Conservation (phyloP, 2,888 invertebrate species). For the Papilio demoleus region DNA sequence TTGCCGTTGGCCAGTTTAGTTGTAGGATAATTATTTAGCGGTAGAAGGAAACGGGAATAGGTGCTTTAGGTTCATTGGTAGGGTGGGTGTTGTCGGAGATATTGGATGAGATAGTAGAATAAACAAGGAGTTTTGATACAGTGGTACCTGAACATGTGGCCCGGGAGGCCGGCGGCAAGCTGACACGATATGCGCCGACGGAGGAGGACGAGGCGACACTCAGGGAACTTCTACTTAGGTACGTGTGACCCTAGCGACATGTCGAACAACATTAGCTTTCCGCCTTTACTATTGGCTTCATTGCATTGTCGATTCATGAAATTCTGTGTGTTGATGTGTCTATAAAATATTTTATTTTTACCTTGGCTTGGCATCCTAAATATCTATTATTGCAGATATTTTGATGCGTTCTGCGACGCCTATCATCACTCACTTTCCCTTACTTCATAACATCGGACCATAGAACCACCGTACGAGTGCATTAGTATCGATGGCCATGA, state of each 20-base stretch:
- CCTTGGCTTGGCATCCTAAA: constrained; percentile 77
- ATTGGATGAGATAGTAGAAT: constrained; percentile 53
- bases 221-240: constrained; percentile 97
- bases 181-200: constrained; percentile 92
- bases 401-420: constrained; percentile 66
- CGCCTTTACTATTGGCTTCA: constrained; percentile 76
- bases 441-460: constrained; percentile 63
- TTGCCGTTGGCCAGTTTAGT: not conserved
- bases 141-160: constrained; percentile 82
- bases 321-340: constrained; percentile 66
- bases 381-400: constrained; percentile 80
- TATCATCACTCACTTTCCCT: constrained; percentile 63
- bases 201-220: constrained; percentile 97
- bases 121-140: constrained; percentile 78
- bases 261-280: constrained; percentile 66
- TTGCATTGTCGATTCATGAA: constrained; percentile 61
- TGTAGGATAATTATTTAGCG: constrained; percentile 8
- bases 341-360: constrained; percentile 58
- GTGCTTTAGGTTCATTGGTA: constrained; percentile 12
- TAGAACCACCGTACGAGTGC: constrained; percentile 57
- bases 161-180: constrained; percentile 84
- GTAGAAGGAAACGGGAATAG: constrained; percentile 3
- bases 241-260: constrained; percentile 75
- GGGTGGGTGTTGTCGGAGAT: constrained; percentile 14
- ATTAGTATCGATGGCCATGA: constrained; percentile 75